Base-by-base conservation (phyloP, 1,140 invertebrate genomes). In the Orchestia grillus region DNA sequence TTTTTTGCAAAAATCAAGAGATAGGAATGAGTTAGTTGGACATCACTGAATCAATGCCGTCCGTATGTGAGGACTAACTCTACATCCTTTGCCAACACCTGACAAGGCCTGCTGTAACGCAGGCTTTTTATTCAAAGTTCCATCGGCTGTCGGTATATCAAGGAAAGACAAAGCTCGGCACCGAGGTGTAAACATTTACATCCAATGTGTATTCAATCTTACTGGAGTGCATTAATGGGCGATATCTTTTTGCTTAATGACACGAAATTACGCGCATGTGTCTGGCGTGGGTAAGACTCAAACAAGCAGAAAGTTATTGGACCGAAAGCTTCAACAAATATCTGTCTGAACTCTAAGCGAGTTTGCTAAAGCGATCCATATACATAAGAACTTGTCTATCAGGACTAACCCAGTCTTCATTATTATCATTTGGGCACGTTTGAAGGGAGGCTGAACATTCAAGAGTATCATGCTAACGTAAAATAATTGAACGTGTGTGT, bases 401-500 rank as follows among this genome's bases (percentile, higher is more conserved):
- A 90, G 11, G n/a, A 44, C 88, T 44, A 90, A 42, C 88, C 43
- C 88, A 90, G 88, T 77, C 62, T 77, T 77, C 88, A 90, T 90
- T 44, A 90, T 90, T 90, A 90, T 90, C 15, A 90, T 90, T 90
- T 11, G 16, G 43, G 41, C 43, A 44, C 41, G 88, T 90, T 90
- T 90, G 88, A 90, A 41, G 41, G n/a, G 88, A 90, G 88, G 41
- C 23, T 90, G 43, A 94, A n/a, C 43, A 94, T 45, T 47, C 41
- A 44, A 94, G 92, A 42, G 43, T 94, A 94, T 94, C 47, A 94
- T 45, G 43, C 19, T 44, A 94, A 94, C 40, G 43, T 45, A 6
- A 94, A 94, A 45, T 94, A 47, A 94, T 94, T 94, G 92, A 11
- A 94, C 92, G 44, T 44, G 40, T 44, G 92, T 94, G 44, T 6